Evolutionary conservation across 2,888 invertebrate genomes (phyloP).

Genomic region (Drosophila neotestacea): DNA sequence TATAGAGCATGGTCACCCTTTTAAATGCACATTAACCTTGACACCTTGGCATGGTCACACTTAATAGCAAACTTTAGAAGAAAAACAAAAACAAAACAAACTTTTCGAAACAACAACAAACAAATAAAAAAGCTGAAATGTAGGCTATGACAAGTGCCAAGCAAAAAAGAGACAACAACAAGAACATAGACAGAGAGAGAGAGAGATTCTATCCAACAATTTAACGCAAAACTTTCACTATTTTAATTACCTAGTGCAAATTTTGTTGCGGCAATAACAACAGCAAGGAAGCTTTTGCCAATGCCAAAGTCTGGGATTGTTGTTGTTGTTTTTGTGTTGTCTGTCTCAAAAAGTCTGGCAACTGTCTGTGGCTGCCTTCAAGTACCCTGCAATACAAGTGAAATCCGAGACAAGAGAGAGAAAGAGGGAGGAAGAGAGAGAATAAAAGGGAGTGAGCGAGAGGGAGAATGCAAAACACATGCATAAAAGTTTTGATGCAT

Average conservation of each 20-base stretch:
- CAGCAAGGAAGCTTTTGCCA: conserved; percentile 33
- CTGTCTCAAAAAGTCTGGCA: conserved; percentile 68
- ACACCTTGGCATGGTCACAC: not conserved
- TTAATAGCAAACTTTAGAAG: not conserved
- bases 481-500: conserved; percentile 61
- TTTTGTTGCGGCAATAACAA: conserved; percentile 43
- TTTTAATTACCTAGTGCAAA: conserved; percentile 72
- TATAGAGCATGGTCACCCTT: conserved; percentile 10
- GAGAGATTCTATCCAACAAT: conserved; percentile 27
- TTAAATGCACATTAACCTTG: conserved; percentile 4
- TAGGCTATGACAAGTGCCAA: conserved; percentile 65
- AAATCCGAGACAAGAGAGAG: conserved; percentile 23
- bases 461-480: conserved; percentile 27
- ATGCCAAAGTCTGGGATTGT: conserved; percentile 42
- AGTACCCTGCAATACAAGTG: conserved; percentile 58
- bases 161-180: not conserved
- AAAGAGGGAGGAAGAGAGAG: not conserved
- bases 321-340: conserved; percentile 36
- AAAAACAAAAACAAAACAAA: conserved; percentile 39
- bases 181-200: not conserved
- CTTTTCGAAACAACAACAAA: conserved; percentile 24
- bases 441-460: not conserved
- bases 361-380: conserved; percentile 70
- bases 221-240: conserved; percentile 73
- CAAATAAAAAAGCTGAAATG: conserved; percentile 59